A percentile compares a stretch with the other conserved stretches of the same genome.
These are phyloP conservation scores for Phyllostomus hastatus DNA, from an alignment of 2,113 vertebrate species.

Conservation along the genomic window DNA sequence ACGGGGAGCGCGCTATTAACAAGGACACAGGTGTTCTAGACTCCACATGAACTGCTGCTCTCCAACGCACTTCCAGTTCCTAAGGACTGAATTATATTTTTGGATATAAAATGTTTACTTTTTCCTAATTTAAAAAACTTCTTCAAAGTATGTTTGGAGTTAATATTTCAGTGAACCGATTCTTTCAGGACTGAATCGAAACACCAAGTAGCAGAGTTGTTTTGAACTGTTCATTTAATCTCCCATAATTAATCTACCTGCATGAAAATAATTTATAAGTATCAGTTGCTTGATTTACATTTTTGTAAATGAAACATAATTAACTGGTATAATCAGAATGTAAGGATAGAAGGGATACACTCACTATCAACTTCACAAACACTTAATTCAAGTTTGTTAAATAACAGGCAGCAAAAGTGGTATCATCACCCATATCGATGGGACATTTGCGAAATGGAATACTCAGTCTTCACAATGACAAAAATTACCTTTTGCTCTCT, in stretches of 20 bases:
- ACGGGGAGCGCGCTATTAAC: not conserved
- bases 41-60: slow-evolving; percentile 10
- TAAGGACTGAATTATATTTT: slow-evolving; percentile 23
- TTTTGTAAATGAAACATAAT: slow-evolving; percentile 1
- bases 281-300: slow-evolving; percentile 14
- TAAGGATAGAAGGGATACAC: slow-evolving; percentile 30
- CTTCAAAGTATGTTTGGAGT: slow-evolving; percentile 14
- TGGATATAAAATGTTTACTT: slow-evolving; percentile 16
- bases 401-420: slow-evolving; percentile 47
- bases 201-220: not conserved
- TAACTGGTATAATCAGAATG: slow-evolving; percentile 28
- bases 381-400: slow-evolving; percentile 38
- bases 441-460: slow-evolving; percentile 33
- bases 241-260: not conserved
- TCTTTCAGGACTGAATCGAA: slow-evolving; percentile 23
- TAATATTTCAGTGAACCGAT: slow-evolving; percentile 10
- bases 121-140: not conserved
- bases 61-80: slow-evolving; percentile 6
- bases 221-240: slow-evolving; percentile 15
- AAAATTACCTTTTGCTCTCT: slow-evolving; percentile 43
- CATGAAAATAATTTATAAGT: not conserved
- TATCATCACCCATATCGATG: slow-evolving; percentile 12
- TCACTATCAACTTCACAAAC: slow-evolving; percentile 22
- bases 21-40: not conserved
- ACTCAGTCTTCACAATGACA: slow-evolving; percentile 31